Conservation (phyloP, 2,113 vertebrate species). For the Paralichthys olivaceus region DNA sequence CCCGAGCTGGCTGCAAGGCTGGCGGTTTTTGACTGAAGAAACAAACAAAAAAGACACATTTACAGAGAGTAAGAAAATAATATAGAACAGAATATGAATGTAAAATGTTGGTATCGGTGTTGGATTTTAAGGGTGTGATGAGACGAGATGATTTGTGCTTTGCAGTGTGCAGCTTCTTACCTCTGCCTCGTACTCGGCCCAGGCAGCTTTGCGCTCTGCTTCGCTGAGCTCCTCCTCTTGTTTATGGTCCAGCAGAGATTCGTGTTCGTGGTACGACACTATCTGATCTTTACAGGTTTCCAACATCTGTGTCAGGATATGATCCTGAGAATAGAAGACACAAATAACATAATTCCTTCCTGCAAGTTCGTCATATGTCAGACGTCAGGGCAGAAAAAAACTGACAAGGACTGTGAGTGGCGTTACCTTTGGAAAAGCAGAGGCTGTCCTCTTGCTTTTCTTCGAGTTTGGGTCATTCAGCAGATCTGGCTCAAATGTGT, state of each 20-base stretch:
- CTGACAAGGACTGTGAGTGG: not conserved
- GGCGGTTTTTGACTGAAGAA: slow-evolving; percentile 42
- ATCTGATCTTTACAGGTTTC: slow-evolving; percentile 90
- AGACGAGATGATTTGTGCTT: not conserved
- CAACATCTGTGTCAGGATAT: slow-evolving; percentile 86
- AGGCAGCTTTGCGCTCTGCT: slow-evolving; percentile 93
- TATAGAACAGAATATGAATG: not conserved
- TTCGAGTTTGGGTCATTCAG: slow-evolving; percentile 91
- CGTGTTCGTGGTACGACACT: slow-evolving; percentile 93
- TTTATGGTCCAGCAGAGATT: slow-evolving; percentile 96
- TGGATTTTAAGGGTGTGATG: not conserved
- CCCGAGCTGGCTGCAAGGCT: not conserved
- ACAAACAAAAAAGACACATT: slow-evolving; percentile 3
- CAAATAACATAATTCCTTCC: not conserved
- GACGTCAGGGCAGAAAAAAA: no score
- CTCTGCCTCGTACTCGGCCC: slow-evolving; percentile 96
- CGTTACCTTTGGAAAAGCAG: slow-evolving; percentile 86
- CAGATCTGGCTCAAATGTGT: slow-evolving; percentile 92
- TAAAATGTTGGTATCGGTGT: not conserved
- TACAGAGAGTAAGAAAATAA: not conserved
- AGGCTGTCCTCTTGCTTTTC: slow-evolving; percentile 88
- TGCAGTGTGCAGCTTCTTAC: slow-evolving; percentile 80
- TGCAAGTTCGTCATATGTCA: not conserved
- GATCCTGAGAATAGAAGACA: slow-evolving; percentile 83
- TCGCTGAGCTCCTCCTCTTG: slow-evolving; percentile 95